Base-by-base conservation (phyloP, 2,888 invertebrate genomes). In the Thecocarcelia acutangulata region DNA sequence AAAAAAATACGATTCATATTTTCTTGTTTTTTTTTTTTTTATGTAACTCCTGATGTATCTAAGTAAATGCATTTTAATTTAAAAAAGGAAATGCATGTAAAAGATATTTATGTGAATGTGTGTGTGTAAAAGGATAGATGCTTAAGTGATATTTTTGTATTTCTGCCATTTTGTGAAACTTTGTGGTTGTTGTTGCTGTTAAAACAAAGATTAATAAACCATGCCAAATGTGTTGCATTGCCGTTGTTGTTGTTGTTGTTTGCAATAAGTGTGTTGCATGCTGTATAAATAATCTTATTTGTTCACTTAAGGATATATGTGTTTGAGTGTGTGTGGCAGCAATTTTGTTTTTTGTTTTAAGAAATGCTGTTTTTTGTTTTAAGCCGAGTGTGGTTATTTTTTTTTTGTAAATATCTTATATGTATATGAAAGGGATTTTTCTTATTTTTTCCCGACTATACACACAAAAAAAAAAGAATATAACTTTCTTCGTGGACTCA, bases 131-230 rank as follows among this genome's bases (percentile, higher is more conserved):
- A 24, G 3, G 24, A 24, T 24, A 5, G 24, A 2, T 2, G 24
- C 24, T 24, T 24, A 24, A 24, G 24, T 3, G 24, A 24, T 24
- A 24, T 24, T 24, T 24, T 21, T 48, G n/a, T 52, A 13, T 24
- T 52, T 11, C 12, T 33, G 24, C 24, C 24, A 24, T 24, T 24
- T 24, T 24, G 24, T n/a, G 24, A 3, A 21, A 12, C 19, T 40
- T 13, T n/a, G 24, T 15, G 28, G 5, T 13, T 44, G 48, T 11
- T 17, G 50, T 5, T 48, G 24, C 24, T 64, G 40, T 42, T 12
- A 13, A 52, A 76, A 54, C 44, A 24, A 37, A 61, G 50, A 61
- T 68, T 76, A 54, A 63, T 59, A 63, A 56, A 74, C 17, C 56
- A n/a, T 48, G 56, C 21, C 50, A 66, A 64, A 78, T 64, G 50